Evolutionary conservation across 2,113 vertebrate genomes (phyloP).

Genomic region (Rhinoptilus africanus): DNA sequence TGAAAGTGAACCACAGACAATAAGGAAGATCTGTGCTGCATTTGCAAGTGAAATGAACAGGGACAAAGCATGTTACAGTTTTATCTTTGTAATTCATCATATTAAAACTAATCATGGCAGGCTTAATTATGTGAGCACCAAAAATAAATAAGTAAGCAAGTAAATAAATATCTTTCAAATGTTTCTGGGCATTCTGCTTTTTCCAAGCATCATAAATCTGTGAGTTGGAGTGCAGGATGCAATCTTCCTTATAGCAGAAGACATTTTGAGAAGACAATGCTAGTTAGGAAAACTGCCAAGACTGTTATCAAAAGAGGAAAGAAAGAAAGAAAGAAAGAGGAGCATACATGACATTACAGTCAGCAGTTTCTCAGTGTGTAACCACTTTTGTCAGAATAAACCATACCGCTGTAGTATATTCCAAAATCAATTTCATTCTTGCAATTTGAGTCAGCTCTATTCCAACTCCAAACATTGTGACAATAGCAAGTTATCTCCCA

Average conservation of each 20-base stretch:
- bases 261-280: neutral
- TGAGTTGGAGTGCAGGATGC: neutral
- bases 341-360: neutral
- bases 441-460: neutral
- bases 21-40: neutral
- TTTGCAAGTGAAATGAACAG: neutral
- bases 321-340: neutral
- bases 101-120: neutral
- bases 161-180: neutral
- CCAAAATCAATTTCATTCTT: neutral
- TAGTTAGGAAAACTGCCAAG: neutral
- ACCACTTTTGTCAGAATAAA: neutral
- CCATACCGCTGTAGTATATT: neutral
- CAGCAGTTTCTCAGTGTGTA: neutral
- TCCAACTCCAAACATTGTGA: neutral
- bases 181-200: neutral
- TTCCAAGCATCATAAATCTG: neutral
- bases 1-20: neutral
- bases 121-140: neutral
- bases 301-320: neutral
- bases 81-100: slow-evolving; percentile 3
- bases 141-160: neutral
- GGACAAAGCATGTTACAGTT: neutral
- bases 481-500: neutral
- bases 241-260: neutral